Conservation (phyloP, 2,888 invertebrate species). For the Cylindroiulus punctatus region DNA sequence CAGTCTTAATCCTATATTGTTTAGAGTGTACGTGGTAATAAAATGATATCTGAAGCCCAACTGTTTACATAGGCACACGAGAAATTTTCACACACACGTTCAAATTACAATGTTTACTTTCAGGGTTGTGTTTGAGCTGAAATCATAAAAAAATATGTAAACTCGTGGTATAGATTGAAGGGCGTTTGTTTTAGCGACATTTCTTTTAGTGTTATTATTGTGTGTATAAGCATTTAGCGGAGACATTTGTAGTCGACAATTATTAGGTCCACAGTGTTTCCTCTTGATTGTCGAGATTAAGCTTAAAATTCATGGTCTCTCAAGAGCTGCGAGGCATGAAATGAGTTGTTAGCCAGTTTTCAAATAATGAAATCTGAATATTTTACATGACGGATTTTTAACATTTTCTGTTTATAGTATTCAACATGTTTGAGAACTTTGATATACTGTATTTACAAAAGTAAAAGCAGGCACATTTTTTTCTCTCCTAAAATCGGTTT, state of each 20-base stretch:
- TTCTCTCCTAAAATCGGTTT: too few species aligned
- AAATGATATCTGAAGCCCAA: conserved; percentile 4
- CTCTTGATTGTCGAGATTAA: neutral
- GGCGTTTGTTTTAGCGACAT: conserved; percentile 42
- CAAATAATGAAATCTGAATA: too few species aligned
- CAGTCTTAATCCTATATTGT: neutral
- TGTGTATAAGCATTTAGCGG: conserved; percentile 31
- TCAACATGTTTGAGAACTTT: too few species aligned
- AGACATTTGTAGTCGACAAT: conserved; percentile 38
- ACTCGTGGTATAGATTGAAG: conserved; percentile 16
- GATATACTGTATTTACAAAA: too few species aligned
- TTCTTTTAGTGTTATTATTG: conserved; percentile 37
- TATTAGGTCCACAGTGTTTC: neutral
- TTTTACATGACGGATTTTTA: too few species aligned
- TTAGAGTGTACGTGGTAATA: conserved; percentile 1
- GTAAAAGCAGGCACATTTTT: too few species aligned
- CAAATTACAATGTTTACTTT: conserved; percentile 42
- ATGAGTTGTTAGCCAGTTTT: too few species aligned
- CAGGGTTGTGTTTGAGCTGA: conserved; percentile 24
- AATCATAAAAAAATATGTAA: conserved; percentile 42
- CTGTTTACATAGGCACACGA: neutral
- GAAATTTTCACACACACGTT: conserved; percentile 34
- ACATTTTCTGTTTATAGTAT: too few species aligned
- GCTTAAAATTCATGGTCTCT: neutral
- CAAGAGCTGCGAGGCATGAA: too few species aligned